Conservation (phyloP, 2,113 vertebrate genomes). For the Microtus pennsylvanicus region DNA sequence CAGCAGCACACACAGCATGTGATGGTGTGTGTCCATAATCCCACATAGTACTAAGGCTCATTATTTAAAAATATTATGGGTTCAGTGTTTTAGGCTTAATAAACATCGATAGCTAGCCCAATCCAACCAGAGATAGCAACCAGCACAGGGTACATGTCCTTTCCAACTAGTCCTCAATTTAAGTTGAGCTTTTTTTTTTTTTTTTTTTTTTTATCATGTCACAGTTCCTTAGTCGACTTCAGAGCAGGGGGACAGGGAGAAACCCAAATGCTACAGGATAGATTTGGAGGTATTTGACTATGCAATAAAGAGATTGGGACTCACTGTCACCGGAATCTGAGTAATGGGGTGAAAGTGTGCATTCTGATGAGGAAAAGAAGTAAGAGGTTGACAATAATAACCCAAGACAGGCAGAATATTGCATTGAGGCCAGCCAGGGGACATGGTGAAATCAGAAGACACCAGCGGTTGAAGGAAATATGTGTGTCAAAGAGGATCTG, state of each 20-base stretch:
- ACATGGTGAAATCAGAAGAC: background rate
- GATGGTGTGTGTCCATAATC: background rate
- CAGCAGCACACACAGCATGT: no score
- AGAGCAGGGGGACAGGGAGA: background rate
- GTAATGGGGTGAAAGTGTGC: background rate
- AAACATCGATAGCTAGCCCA: background rate
- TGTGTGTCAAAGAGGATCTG: slow-evolving; percentile 18
- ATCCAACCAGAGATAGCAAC: background rate
- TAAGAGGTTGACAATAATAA: slow-evolving; percentile 48
- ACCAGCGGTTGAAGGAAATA: background rate
- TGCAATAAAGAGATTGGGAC: background rate
- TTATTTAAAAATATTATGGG: slow-evolving; percentile 32
- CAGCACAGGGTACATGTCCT: fast-evolving
- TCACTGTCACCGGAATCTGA: background rate
- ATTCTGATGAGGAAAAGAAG: slow-evolving; percentile 7
- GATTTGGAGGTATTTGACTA: background rate
- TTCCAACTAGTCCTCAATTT: background rate
- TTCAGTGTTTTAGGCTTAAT: background rate
- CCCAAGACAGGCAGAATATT: slow-evolving; percentile 1
- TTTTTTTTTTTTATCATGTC: background rate
- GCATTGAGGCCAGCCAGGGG: background rate
- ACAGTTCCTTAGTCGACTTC: background rate
- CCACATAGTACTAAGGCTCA: background rate
- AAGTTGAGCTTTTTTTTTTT: background rate
- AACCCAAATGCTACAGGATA: background rate